Evolutionary conservation across 2,797 vertebrate species (phyloP).

Genomic region (Toxotes lorentzi): DNA sequence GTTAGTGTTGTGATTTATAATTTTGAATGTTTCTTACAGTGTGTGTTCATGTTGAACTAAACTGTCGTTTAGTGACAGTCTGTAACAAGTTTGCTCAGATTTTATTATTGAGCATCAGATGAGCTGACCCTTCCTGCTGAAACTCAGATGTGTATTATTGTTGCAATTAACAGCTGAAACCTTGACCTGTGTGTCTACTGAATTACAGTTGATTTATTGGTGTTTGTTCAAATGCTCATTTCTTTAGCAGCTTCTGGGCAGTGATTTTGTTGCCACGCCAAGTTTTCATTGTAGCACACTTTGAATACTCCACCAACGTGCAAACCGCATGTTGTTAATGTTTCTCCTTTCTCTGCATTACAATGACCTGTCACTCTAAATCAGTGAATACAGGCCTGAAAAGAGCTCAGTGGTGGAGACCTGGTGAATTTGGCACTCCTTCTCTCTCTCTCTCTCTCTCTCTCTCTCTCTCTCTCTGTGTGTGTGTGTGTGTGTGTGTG

Average conservation of each 20-base stretch:
- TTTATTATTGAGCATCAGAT: too few species aligned
- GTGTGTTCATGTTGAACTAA: too few species aligned
- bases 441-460: too few species aligned
- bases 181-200: not conserved
- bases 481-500: slow-evolving; percentile 2
- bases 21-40: not conserved
- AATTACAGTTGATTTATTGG: not conserved
- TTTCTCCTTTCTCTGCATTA: slow-evolving; percentile 18
- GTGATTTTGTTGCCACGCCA: too few species aligned
- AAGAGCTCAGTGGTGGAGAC: slow-evolving; percentile 15
- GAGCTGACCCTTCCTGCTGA: too few species aligned
- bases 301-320: not conserved
- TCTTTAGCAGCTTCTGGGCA: not conserved
- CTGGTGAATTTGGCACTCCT: slow-evolving; percentile 47
- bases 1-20: not conserved
- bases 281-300: not conserved
- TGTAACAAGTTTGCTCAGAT: too few species aligned
- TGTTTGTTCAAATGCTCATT: not conserved
- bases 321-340: not conserved
- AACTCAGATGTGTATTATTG: not conserved
- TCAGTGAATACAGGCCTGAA: slow-evolving; percentile 22
- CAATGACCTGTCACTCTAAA: slow-evolving; percentile 22
- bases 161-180: not conserved
- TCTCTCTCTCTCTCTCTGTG: slow-evolving; percentile 11
- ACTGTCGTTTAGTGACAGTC: too few species aligned